phyloP scores from a whole-genome alignment of 1,140 invertebrate genomes.

The Tetramorium parvispinum region DNA sequence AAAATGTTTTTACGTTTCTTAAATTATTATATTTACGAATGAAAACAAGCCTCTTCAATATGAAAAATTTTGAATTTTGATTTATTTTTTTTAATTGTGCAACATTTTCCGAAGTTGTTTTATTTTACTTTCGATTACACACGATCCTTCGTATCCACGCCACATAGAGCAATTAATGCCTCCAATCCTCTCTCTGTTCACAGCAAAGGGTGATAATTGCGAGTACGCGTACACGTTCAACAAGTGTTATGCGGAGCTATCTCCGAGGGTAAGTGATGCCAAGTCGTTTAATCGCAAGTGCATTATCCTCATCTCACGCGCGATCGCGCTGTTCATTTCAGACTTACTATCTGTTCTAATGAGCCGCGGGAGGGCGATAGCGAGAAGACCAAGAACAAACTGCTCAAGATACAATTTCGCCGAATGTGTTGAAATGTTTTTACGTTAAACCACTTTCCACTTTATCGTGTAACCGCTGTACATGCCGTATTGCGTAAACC shows the following conservation, averaged over 20 bases:
- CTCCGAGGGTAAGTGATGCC: slow-evolving; percentile 76
- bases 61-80: background rate
- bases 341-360: slow-evolving; percentile 73
- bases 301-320: background rate
- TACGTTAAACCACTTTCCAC: slow-evolving; percentile 48
- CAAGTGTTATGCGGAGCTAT: slow-evolving; percentile 78
- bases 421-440: slow-evolving; percentile 39
- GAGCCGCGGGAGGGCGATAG: background rate
- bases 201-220: slow-evolving; percentile 79
- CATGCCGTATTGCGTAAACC: background rate
- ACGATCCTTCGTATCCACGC: slow-evolving; percentile 27
- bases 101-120: background rate
- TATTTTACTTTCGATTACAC: slow-evolving; percentile 52
- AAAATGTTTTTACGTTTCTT: background rate
- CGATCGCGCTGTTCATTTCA: slow-evolving; percentile 46
- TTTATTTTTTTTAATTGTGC: background rate
- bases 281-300: background rate
- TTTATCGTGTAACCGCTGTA: slow-evolving; percentile 38
- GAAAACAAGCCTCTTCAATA: background rate
- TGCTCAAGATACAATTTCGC: slow-evolving; percentile 40
- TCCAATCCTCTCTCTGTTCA: slow-evolving; percentile 26
- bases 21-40: background rate
- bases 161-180: background rate
- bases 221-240: slow-evolving; percentile 80
- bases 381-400: slow-evolving; percentile 48